Base-by-base conservation (phyloP, 2,888 invertebrate species). In the Geophilus truncorum region DNA sequence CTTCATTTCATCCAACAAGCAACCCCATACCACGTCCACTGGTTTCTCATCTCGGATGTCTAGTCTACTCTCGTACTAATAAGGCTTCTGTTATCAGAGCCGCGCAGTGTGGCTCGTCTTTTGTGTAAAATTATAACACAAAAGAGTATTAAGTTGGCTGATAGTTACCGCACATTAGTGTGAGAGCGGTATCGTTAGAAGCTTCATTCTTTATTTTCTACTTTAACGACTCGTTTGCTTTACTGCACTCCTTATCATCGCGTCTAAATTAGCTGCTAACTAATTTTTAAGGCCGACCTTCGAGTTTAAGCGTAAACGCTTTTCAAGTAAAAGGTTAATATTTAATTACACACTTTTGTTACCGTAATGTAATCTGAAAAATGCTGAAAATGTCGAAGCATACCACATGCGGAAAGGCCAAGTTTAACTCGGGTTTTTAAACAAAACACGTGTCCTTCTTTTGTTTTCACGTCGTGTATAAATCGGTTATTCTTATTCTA, bases 41-140 rank as follows among this genome's bases (percentile, higher is more conserved):
- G 28, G 70, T 28, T 70, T 70, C 70, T 70, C 25, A 25, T 70
- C 70, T 70, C 70, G n/a, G 3, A 6, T 70, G 70, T 70, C 70
- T 45, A n/a, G n/a, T 51, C 51, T 62, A 23, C 57, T 23, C 23
- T 62, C 3, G 10, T 62, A 70, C 70, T 70, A 70, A 70, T 70
- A 70, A 70, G 70, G 70, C 25, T 70, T 70, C 70, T n/a, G 70
- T 70, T 70, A 70, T 70, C 70, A 25, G 70, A 28, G 25, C 70
- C 28, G 10, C 28, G 28, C 70, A 70, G 70, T 5, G 51, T 18
- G n/a, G n/a, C n/a, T 70, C 70, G 25, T 70, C 12, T 12, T 21
- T 51, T 51, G 25, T 70, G 70, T 70, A 25, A 70, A 51, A 70
- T 70, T 70, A 70, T 70, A 70, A 70, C 28, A 28, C 25, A 70